Conservation (phyloP, 1,140 invertebrate genomes). For the Telenomus remus region DNA sequence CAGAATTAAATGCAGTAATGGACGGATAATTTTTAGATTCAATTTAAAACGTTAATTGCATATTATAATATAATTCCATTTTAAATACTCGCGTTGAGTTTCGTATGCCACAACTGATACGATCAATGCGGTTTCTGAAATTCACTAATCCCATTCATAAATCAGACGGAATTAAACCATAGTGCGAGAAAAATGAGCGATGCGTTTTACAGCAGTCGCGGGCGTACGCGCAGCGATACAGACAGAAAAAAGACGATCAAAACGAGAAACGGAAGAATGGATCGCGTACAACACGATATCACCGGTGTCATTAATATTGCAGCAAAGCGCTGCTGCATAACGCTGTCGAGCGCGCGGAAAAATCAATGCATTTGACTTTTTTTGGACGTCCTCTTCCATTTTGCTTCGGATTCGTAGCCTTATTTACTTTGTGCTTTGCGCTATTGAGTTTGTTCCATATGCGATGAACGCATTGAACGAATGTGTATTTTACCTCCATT, state of each 20-base stretch:
- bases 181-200: constrained; percentile 55
- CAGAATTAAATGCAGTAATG: no score
- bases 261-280: constrained; percentile 36
- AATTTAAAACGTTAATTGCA: background rate
- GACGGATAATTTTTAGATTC: background rate
- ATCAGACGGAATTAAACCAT: constrained; percentile 59
- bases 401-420: constrained; percentile 4
- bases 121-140: constrained; percentile 52
- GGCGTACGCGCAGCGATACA: constrained; percentile 36
- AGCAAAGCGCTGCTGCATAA: constrained; percentile 37
- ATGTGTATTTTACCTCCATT: constrained; percentile 30
- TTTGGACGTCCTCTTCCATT: constrained; percentile 4
- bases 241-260: constrained; percentile 24
- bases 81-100: constrained; percentile 2
- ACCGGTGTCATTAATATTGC: constrained; percentile 48
- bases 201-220: constrained; percentile 36
- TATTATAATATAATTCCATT: background rate
- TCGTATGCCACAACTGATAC: constrained; percentile 47
- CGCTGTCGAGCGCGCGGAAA: constrained; percentile 30
- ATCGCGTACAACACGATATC: constrained; percentile 44
- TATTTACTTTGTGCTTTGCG: constrained; percentile 34
- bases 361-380: constrained; percentile 50
- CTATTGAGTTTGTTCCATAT: constrained; percentile 43
- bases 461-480: constrained; percentile 27
- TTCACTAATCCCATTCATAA: constrained; percentile 55